Base-by-base conservation (phyloP, 37 sponge, comb jelly and placozoan genomes). In the Bolinopsis microptera region DNA sequence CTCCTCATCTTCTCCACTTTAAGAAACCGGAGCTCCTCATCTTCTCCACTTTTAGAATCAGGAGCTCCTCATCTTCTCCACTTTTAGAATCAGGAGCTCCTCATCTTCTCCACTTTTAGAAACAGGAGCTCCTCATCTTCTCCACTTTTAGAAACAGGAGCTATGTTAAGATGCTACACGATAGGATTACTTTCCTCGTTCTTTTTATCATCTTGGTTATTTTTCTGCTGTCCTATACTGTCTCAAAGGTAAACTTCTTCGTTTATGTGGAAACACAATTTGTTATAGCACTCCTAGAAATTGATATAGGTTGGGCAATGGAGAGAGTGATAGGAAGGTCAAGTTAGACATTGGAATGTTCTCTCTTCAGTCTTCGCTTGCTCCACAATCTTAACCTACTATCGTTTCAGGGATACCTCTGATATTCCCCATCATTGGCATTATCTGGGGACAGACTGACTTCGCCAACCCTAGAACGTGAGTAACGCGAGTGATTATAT, bases 351-450 rank as follows among this genome's bases (percentile, higher is more conserved):
- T 48, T 48, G 61, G 13, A 5, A 48, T 18, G 5, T 48, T 13
- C 5, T 48, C 61, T 48, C 5, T 48, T 48, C 61, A 48, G 61
- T 48, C 61, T 5, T 48, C 9, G 9, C 61, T 13, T 48, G 13
- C 61, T 5, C 61, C 9, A 48, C 9, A 72, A 23, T 72, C 30
- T 72, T 18, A 67, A 72, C 26, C 26, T 72, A 28, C 30, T 72
- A 5, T n/a, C 38, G 18, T 41, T 86, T 40, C 90, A 86, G 90
- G 90, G 24, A 86, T 86, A 9, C 90, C 90, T 36, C 90, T 86
- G 61, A 86, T 86, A 24, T 86, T 86, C 26, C 90, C 90, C 2
- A 41, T 86, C 2, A 40, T 86, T 40, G 90, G 90, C 8, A 30
- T 86, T 8, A 41, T 9, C 24, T 86, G 90, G 90, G 90, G 90